Conservation (phyloP, 2,797 vertebrate genomes). For the Paramormyrops hopkinsi region DNA sequence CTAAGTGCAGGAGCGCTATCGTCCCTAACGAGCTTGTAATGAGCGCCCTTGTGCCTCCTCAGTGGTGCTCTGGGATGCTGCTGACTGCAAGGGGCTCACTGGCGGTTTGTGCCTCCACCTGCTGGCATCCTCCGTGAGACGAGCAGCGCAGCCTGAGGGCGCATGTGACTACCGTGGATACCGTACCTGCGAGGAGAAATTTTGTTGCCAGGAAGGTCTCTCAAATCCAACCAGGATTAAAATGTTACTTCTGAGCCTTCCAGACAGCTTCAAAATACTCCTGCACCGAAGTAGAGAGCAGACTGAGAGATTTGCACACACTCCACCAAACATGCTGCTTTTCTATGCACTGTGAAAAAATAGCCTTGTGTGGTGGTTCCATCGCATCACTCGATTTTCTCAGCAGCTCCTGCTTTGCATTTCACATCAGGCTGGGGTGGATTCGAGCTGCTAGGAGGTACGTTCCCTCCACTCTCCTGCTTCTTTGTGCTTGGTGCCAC, state of each 20-base stretch:
- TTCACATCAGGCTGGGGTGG: not conserved
- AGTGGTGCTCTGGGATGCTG: not conserved
- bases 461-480: not conserved
- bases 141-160: not conserved
- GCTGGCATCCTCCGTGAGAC: not conserved
- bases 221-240: not conserved
- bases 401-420: not conserved
- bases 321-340: not conserved
- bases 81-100: not conserved
- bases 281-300: not conserved
- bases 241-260: not conserved
- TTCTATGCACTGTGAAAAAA: not conserved
- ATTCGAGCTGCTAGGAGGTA: not conserved
- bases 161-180: not conserved
- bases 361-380: not conserved
- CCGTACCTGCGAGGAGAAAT: not conserved
- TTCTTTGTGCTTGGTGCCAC: not conserved
- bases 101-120: not conserved
- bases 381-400: not conserved
- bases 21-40: not conserved
- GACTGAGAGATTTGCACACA: not conserved
- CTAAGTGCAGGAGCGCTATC: not conserved
- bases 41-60: not conserved
- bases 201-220: not conserved
- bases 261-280: not conserved